phyloP scores from a whole-genome alignment of 2,113 vertebrate genomes.

The Melanotaenia duboulayi region DNA sequence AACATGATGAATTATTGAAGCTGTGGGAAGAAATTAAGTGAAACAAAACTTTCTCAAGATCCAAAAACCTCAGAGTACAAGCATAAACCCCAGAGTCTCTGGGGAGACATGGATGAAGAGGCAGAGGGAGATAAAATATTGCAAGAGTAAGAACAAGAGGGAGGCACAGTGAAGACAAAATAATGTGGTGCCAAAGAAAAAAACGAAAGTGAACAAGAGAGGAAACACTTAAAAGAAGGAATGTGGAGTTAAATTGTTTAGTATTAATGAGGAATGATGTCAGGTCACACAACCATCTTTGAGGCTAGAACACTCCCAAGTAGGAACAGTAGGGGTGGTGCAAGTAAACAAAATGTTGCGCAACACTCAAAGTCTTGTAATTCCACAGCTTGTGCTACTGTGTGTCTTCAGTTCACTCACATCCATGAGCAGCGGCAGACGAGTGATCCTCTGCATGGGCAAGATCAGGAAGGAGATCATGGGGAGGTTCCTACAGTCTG shows the following conservation, averaged over 20 bases:
- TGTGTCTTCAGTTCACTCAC: conserved; percentile 82
- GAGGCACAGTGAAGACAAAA: conserved; percentile 20
- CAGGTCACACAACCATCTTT: conserved; percentile 33
- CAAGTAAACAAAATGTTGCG: conserved; percentile 49
- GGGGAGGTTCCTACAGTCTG: conserved; percentile 93
- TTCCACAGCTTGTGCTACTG: conserved; percentile 33
- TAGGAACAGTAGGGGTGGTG: conserved; percentile 1
- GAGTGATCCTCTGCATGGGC: conserved; percentile 98
- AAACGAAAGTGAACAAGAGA: conserved; percentile 29
- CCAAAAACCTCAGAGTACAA: conserved; percentile 57
- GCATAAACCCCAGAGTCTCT: conserved; percentile 58
- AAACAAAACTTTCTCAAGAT: conserved; percentile 79
- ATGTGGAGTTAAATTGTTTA: conserved; percentile 7
- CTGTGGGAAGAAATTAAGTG: conserved; percentile 61
- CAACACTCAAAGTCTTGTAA: conserved; percentile 51
- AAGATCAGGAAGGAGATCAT: conserved; percentile 99
- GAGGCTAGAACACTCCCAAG: conserved; percentile 29
- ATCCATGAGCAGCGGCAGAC: conserved; percentile 95
- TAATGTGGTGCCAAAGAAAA: conserved; percentile 27
- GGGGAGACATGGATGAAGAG: conserved; percentile 37
- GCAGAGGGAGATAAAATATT: conserved; percentile 26
- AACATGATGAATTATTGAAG: conserved; percentile 25
- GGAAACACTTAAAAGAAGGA: conserved; percentile 6
- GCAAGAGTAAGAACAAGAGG: conserved; percentile 22
- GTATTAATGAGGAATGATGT: conserved; percentile 17